A percentile compares a stretch with the other conserved stretches of the same genome.
Conservation (phyloP, 2,113 vertebrate genomes). For the Falcunculus frontatus region DNA sequence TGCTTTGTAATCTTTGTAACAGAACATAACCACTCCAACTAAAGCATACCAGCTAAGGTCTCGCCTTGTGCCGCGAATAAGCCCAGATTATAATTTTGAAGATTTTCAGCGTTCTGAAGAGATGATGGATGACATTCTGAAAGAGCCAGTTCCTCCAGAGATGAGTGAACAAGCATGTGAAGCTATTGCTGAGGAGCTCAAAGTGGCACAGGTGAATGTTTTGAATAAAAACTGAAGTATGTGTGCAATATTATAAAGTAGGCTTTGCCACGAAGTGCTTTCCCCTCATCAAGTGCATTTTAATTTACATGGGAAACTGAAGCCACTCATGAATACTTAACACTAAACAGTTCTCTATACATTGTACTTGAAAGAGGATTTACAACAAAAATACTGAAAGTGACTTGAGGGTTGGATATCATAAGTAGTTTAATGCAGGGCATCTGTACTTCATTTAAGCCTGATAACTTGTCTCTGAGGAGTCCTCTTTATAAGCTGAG, state of each 20-base stretch:
- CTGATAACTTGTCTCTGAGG: neutral
- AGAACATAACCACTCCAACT: slow-evolving; percentile 92
- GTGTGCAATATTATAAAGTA: neutral
- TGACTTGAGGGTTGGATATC: neutral
- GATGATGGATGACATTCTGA: slow-evolving; percentile 71
- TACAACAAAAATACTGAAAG: neutral
- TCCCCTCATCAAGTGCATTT: neutral
- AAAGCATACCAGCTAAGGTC: slow-evolving; percentile 83
- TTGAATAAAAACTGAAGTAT: neutral
- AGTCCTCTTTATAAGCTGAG: neutral
- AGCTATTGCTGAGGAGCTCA: slow-evolving; percentile 87
- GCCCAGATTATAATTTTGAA: slow-evolving; percentile 72
- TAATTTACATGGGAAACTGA: neutral
- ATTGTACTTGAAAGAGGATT: neutral
- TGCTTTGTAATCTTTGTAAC: neutral
- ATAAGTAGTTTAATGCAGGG: neutral
- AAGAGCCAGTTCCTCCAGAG: slow-evolving; percentile 82
- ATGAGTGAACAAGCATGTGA: slow-evolving; percentile 87
- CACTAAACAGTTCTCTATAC: neutral
- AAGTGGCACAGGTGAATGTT: slow-evolving; percentile 80
- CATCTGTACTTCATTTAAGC: neutral
- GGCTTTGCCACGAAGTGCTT: neutral
- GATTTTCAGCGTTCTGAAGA: neutral
- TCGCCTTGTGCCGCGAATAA: slow-evolving; percentile 74
- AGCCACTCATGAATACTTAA: neutral